phyloP scores from a whole-genome alignment of 2,113 vertebrate genomes.

The Empidonax alnorum region DNA sequence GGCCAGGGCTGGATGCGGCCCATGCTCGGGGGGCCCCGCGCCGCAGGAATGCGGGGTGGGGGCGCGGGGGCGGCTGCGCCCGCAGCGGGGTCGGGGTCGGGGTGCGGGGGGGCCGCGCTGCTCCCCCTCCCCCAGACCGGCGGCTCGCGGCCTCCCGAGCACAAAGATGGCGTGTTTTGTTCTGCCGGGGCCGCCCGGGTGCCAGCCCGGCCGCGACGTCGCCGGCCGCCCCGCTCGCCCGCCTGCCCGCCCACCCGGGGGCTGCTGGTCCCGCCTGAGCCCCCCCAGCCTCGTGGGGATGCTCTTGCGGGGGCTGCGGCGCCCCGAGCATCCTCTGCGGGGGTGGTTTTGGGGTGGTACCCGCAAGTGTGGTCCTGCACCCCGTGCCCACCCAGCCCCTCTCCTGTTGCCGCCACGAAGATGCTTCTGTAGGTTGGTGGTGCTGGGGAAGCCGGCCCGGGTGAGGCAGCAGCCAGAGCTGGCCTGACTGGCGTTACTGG shows the following conservation, averaged over 20 bases:
- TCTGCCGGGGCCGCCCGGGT: not conserved
- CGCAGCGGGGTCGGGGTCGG: not conserved
- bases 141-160: not conserved
- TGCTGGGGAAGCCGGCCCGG: not conserved
- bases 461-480: not conserved
- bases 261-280: not conserved
- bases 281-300: accelerated
- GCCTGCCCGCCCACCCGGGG: not conserved
- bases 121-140: not conserved
- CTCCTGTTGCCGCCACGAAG: not conserved
- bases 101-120: accelerated
- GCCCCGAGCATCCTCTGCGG: not conserved
- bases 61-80: not conserved
- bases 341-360: not conserved
- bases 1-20: slow-evolving; percentile 13
- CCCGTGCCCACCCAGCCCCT: accelerated
- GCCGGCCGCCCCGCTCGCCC: not conserved
- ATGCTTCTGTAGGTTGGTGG: not conserved
- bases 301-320: not conserved
- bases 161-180: slow-evolving; percentile 10
- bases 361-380: not conserved
- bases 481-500: slow-evolving; percentile 46
- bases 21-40: not conserved
- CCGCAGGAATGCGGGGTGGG: slow-evolving; percentile 25
- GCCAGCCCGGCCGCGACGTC: not conserved